A percentile compares a stretch with the other conserved stretches of the same genome.
These are phyloP conservation scores for Lithophane semibrunnea DNA, from an alignment of 2,888 invertebrate species.

Conservation along the genomic window DNA sequence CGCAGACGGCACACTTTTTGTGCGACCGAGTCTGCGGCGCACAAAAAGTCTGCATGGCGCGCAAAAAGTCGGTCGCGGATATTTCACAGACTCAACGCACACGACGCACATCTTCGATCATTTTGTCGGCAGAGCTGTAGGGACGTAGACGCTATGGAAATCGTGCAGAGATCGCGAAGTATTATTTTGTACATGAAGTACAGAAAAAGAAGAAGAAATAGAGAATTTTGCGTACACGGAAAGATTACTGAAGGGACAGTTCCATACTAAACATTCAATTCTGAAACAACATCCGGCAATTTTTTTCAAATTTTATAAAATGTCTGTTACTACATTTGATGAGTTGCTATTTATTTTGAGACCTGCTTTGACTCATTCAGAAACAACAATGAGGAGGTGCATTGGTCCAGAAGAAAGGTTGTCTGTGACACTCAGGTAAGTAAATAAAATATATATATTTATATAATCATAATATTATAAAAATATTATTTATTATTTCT, in stretches of 20 bases:
- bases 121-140: not conserved
- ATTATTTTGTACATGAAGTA: not conserved
- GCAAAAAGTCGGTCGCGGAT: not conserved
- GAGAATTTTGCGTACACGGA: not conserved
- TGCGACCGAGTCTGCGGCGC: too few species aligned
- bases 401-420: conserved; percentile 26
- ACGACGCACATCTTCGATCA: conserved; percentile 11
- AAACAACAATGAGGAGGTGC: conserved; percentile 12
- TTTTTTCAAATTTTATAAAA: not conserved
- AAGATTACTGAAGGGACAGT: conserved; percentile 1
- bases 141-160: not conserved
- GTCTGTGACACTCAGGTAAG: conserved; percentile 22
- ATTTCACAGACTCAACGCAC: not conserved
- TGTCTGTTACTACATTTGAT: conserved; percentile 7
- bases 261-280: conserved; percentile 15
- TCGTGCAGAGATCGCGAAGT: not conserved
- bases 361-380: conserved; percentile 19
- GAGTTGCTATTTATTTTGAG: conserved; percentile 20
- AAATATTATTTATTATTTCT: conserved; percentile 12
- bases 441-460: conserved; percentile 19
- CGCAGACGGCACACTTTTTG: too few species aligned
- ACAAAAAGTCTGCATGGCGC: not conserved
- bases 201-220: too few species aligned
- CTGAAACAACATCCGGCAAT: not conserved
- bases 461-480: conserved; percentile 19